Evolutionary conservation across 2,113 vertebrate genomes (phyloP), one percentile per base, ranked within the genome.

Genomic region (Dendropsophus ebraccatus): DNA sequence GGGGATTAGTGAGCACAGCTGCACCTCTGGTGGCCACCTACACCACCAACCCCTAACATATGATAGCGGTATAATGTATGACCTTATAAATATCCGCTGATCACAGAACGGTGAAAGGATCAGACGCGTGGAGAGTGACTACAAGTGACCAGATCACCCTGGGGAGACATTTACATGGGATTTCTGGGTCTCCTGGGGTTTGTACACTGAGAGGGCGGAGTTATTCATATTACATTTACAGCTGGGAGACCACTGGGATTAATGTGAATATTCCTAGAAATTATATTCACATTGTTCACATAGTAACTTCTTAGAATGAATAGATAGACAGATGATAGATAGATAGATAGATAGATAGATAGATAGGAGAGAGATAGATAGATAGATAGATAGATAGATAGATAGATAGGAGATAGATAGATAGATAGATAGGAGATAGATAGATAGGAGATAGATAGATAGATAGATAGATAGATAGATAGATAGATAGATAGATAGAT

Each of bases 361-460:
- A 28, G 58, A 62, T 62, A 58, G 21, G 9, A 12, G 13, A 11
- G 5, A 62, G 56, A 58, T 58, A 23, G 56, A 58, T 23, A 28
- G 58, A 62, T 62, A 25, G 58, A 62, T 62, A 62, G 58, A 62
- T 62, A 62, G n/a, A 62, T 62, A 62, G 58, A 62, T 62, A 62
- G 58, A 62, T 62, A 62, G 58, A 62, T 62, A 62, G 9, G 10
- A 28, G 58, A 62, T 62, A 62, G 58, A 62, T 23, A 58, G 54
- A 58, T 58, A 58, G 54, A 58, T 58, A 58, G 54, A 58, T 58
- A 58, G 54, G 17, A 54, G 52, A 54, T 54, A 58, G 54, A 58
- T 58, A 58, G 54, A 58, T 58, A n/a, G 19, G 6, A 9, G 7
- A 58, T 58, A n/a, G 54, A 58, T 58, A 58, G 54, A 58, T 58